Conservation (phyloP, 2,113 vertebrate species). For the Alethe castanea region DNA sequence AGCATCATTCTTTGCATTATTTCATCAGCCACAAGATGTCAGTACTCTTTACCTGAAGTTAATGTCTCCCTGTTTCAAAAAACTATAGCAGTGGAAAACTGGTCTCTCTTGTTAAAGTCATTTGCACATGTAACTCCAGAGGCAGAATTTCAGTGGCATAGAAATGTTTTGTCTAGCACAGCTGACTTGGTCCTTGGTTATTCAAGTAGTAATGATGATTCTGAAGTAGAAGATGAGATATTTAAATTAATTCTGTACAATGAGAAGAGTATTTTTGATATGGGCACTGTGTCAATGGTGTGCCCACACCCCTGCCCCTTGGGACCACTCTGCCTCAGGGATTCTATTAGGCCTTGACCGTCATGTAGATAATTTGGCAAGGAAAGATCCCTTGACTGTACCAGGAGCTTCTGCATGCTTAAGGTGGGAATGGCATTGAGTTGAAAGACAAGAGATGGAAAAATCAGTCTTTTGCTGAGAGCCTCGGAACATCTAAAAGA, state of each 20-base stretch:
- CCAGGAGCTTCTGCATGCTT: background rate
- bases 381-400: background rate
- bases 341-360: background rate
- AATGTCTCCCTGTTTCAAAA: background rate
- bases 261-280: background rate
- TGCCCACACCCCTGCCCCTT: background rate
- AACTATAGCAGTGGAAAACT: rapidly evolving
- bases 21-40: slow-evolving; percentile 65
- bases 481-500: background rate
- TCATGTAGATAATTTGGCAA: background rate
- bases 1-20: background rate
- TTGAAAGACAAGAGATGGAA: background rate
- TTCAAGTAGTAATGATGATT: background rate
- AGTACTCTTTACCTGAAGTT: slow-evolving; percentile 10
- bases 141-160: background rate
- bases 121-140: background rate
- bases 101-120: rapidly evolving
- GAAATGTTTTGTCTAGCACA: background rate
- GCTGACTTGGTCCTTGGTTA: background rate
- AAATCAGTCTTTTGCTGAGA: background rate
- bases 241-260: background rate
- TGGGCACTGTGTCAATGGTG: background rate
- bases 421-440: background rate
- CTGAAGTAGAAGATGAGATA: background rate
- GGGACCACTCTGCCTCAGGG: background rate